These are phyloP conservation scores for Ophonus ardosiacus DNA, from an alignment of 2,888 invertebrate species.

Conservation along the genomic window DNA sequence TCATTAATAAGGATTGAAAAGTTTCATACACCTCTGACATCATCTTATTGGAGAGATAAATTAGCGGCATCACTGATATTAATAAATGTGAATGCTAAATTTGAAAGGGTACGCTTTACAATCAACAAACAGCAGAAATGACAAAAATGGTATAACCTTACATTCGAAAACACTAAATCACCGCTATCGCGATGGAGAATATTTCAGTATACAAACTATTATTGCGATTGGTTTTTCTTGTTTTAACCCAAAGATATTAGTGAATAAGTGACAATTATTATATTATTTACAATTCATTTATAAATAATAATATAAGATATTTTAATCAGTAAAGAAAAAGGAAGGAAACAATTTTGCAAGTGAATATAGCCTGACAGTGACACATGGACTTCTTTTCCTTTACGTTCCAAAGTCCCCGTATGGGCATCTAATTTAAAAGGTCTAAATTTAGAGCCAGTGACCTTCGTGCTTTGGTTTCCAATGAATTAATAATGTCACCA, in stretches of 20 bases:
- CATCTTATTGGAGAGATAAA: slow-evolving; percentile 6
- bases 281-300: neutral
- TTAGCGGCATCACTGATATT: neutral
- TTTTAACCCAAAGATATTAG: too few relatives aligned
- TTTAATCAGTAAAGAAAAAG: neutral
- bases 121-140: too few relatives aligned
- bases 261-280: neutral
- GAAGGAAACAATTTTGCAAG: neutral
- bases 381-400: slow-evolving; percentile 1
- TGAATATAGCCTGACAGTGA: neutral
- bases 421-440: slow-evolving; percentile 38
- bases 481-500: slow-evolving; percentile 34
- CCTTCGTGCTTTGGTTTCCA: slow-evolving; percentile 28
- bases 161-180: too few relatives aligned
- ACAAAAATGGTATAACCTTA: too few relatives aligned
- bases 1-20: slow-evolving; percentile 5
- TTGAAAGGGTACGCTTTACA: neutral
- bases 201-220: too few relatives aligned
- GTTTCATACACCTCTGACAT: neutral
- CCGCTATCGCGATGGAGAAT: too few relatives aligned
- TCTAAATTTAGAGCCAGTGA: slow-evolving; percentile 24
- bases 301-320: neutral
- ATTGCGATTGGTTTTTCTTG: too few relatives aligned
- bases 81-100: slow-evolving; percentile 11
- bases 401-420: slow-evolving; percentile 22